Conservation (phyloP, 2,113 vertebrate genomes). For the Stegostoma tigrinum region DNA sequence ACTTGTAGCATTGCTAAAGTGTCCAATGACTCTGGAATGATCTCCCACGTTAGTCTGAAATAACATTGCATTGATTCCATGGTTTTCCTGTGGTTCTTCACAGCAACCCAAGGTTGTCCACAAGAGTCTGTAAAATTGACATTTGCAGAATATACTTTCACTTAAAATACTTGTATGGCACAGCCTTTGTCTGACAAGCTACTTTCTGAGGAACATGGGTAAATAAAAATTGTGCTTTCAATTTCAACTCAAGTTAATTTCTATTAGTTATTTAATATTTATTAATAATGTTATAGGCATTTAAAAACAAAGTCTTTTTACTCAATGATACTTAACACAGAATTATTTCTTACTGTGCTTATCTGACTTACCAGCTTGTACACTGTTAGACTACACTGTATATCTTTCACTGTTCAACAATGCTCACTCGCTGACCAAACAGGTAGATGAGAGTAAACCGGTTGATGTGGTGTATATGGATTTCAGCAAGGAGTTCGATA, state of each 20-base stretch:
- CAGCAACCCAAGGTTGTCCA: background rate
- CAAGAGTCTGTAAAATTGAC: background rate
- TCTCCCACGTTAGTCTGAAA: background rate
- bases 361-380: constrained; percentile 10
- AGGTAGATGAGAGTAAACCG: no score
- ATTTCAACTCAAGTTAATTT: background rate
- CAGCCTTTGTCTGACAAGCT: background rate
- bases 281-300: background rate
- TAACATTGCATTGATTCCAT: background rate
- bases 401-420: background rate
- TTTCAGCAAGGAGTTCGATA: no score
- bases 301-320: background rate
- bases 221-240: background rate
- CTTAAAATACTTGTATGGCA: background rate
- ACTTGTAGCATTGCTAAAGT: background rate
- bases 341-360: constrained; percentile 6
- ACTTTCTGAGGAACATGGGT: background rate
- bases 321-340: background rate
- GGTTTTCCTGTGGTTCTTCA: background rate
- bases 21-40: background rate
- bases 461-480: no score
- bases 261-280: background rate
- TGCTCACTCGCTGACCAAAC: no score
- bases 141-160: background rate
- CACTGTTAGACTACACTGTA: background rate